Conservation (phyloP, 2,113 vertebrate species). For the Lethenteron camtschaticum region DNA sequence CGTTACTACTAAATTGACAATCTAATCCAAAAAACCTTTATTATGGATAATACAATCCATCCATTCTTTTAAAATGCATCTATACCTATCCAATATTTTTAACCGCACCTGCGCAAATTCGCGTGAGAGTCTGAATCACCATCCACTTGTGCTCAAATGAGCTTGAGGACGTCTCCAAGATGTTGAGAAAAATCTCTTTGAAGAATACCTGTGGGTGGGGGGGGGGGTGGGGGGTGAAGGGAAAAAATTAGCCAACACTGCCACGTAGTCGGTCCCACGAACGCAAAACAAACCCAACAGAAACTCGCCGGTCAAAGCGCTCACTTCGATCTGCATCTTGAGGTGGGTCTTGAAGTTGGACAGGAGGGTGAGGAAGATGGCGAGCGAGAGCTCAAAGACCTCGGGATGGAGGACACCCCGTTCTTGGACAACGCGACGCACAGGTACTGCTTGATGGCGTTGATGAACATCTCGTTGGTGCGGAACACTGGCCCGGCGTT, state of each 20-base stretch:
- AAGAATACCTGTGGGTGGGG: slow-evolving; percentile 62
- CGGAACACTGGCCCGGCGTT: slow-evolving; percentile 93
- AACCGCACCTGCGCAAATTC: slow-evolving; percentile 83
- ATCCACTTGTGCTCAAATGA: slow-evolving; percentile 99
- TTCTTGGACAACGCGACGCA: slow-evolving; percentile 97
- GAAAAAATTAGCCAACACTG: background rate
- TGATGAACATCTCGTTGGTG: slow-evolving; percentile 99
- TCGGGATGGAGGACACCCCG: slow-evolving; percentile 89
- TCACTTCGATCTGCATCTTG: slow-evolving; percentile 99
- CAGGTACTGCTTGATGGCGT: slow-evolving; percentile 98
- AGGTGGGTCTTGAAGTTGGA: slow-evolving; percentile 98
- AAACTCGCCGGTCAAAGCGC: background rate
- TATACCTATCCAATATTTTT: background rate
- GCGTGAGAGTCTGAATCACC: slow-evolving; percentile 93
- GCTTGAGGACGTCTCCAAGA: slow-evolving; percentile 93
- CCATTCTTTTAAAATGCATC: no score
- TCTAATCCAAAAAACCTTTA: no score
- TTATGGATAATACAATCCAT: no score
- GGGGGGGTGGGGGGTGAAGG: background rate
- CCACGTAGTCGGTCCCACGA: background rate
- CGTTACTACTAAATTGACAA: background rate
- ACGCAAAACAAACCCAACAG: no score
- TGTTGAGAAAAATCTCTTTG: slow-evolving; percentile 98
- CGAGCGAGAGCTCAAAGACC: slow-evolving; percentile 94
- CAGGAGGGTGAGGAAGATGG: slow-evolving; percentile 91